phyloP scores from a whole-genome alignment of 2,888 invertebrate species.

The Steinernema hermaphroditum region DNA sequence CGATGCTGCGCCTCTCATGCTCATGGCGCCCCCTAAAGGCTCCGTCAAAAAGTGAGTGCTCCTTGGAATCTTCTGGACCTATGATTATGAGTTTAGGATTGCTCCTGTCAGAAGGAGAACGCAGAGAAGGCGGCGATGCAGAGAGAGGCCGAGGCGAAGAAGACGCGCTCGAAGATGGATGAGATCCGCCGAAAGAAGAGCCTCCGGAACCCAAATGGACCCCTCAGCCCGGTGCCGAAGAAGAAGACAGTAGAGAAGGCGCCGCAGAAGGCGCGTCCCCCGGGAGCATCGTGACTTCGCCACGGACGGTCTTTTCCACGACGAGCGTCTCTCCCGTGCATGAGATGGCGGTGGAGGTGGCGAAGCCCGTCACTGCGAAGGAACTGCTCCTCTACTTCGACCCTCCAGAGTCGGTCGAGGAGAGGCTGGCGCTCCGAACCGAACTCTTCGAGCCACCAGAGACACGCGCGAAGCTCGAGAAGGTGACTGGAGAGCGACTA shows the following conservation, averaged over 20 bases:
- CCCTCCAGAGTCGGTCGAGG: constrained; percentile 31
- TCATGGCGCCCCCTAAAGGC: not conserved
- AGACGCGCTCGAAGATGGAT: not conserved
- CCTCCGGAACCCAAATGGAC: not conserved
- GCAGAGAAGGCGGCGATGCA: not conserved
- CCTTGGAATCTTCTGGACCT: not conserved
- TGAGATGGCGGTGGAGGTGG: not conserved
- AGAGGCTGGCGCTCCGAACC: not conserved
- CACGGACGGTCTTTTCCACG: not conserved
- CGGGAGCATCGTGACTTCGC: not conserved
- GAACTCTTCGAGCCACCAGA: constrained; percentile 30
- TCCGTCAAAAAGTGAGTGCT: not conserved
- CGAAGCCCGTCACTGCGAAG: constrained; percentile 17
- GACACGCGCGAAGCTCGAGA: constrained; percentile 18
- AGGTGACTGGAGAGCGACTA: not conserved
- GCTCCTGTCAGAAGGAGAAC: not conserved
- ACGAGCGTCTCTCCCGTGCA: not conserved
- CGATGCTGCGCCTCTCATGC: not conserved
- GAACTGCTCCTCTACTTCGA: constrained; percentile 31
- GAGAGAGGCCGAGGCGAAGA: not conserved
- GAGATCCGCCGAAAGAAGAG: not conserved
- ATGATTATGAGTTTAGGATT: not conserved
- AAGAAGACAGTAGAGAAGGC: not conserved
- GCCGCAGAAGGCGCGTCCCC: not conserved
- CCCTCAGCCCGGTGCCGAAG: not conserved